Evolutionary conservation across 2,797 vertebrate species (phyloP).

Genomic region (Lates japonicus): DNA sequence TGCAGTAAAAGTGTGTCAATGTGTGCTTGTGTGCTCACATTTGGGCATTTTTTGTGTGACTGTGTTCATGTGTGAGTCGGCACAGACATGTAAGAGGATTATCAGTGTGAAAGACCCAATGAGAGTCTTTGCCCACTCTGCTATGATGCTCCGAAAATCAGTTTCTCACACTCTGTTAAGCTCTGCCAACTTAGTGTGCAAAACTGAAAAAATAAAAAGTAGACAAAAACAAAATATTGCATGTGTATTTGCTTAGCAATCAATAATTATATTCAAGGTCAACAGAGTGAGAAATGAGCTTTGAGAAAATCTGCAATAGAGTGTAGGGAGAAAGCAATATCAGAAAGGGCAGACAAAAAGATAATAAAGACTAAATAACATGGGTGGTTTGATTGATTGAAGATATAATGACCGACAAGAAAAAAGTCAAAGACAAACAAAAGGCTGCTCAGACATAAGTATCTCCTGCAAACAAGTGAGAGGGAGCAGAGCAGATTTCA

Average conservation of each 20-base stretch:
- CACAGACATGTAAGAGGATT: constrained; percentile 72
- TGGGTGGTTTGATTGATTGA: neutral
- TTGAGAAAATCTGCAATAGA: neutral
- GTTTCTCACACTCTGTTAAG: constrained; percentile 12
- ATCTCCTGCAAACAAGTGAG: constrained; percentile 24
- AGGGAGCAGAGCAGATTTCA: constrained; percentile 42
- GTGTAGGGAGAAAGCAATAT: neutral
- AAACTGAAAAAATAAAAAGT: neutral
- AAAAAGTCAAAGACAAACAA: constrained; percentile 23
- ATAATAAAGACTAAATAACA: neutral
- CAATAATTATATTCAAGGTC: neutral
- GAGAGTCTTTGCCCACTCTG: constrained; percentile 45
- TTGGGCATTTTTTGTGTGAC: constrained; percentile 24
- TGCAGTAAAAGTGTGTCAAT: constrained; percentile 17
- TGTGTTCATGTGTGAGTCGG: constrained; percentile 29
- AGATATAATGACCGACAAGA: neutral
- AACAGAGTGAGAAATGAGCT: neutral
- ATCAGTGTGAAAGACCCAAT: constrained; percentile 57
- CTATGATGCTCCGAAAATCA: constrained; percentile 50
- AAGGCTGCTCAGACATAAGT: constrained; percentile 50
- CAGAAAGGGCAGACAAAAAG: neutral
- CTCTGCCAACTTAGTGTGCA: constrained; percentile 13
- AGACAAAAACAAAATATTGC: neutral
- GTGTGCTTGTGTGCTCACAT: constrained; percentile 21
- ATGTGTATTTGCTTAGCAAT: neutral